Base-by-base conservation (phyloP, 1,140 invertebrate genomes). In the Atta cephalotes region DNA sequence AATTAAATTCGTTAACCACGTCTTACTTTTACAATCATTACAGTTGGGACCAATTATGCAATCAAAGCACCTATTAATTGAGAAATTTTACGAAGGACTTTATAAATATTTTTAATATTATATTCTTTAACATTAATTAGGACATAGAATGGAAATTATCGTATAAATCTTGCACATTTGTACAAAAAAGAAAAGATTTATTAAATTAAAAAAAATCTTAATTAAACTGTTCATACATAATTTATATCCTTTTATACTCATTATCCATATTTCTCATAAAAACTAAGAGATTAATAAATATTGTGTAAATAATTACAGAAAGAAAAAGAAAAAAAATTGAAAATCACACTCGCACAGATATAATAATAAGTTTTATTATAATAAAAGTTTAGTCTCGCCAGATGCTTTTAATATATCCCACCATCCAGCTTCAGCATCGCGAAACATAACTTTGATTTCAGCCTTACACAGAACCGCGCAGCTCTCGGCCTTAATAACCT, bases 401-500 rank as follows among this genome's bases (percentile, higher is more conserved):
- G 51, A 39, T 25, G 51, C 65, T 58, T 35, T 58, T 58, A 68
- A 80, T 80, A 77, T 39, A 58, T 28, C 35, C 21, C 10, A 58
- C 18, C 49, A 39, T 39, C 0, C 35, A 14, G 31, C 25, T n/a
- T 39, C n/a, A 66, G 25, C 31, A 49, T 28, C 18, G 39, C 35
- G 6, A 28, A 74, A n/a, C 45, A 58, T 60, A 74, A 74, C 39
- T 60, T 72, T 16, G 70, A 49, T 71, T 81, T 81, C 31, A 65
- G 79, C 18, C 68, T 82, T 62, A 68, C 49, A 56, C 25, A 51
- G 25, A 76, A 56, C 58, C 80, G 80, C 56, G 68, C 80, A 21
- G 53, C 25, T 49, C 78, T 68, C 79, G 79, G 65, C 16, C 28
- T 84, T 84, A 84, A 84, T 84, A 84, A 84, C 70, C 58, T 84